A percentile compares a stretch with the other conserved stretches of the same genome.
These are phyloP conservation scores for Lepidurus apus DNA, from an alignment of 1,140 invertebrate species.

Conservation along the genomic window DNA sequence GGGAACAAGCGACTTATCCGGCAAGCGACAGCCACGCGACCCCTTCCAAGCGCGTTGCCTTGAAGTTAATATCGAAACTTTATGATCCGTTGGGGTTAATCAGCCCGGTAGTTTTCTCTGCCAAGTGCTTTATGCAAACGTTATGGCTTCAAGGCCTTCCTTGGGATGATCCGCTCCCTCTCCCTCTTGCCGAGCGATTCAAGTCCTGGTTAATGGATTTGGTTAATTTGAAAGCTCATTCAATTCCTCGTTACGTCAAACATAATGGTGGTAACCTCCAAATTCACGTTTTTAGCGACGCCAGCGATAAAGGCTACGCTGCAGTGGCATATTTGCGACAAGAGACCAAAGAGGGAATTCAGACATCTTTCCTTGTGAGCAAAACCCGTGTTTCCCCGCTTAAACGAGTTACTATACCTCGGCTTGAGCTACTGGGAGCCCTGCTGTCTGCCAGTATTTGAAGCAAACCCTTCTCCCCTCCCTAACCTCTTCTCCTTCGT, in stretches of 20 bases:
- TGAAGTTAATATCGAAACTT: conserved; percentile 29
- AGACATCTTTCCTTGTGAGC: background rate
- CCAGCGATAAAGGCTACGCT: background rate
- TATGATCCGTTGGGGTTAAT: conserved; percentile 38
- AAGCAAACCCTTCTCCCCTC: background rate
- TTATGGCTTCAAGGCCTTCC: conserved; percentile 30
- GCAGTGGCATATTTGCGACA: background rate
- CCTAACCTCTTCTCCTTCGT: background rate
- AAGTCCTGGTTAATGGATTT: background rate
- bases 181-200: background rate
- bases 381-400: background rate
- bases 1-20: too few species aligned
- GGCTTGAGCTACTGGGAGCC: background rate
- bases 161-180: conserved; percentile 34
- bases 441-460: background rate
- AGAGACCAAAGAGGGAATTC: background rate
- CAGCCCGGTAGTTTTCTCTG: conserved; percentile 33
- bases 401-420: background rate
- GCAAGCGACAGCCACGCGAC: too few species aligned
- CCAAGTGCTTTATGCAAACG: conserved; percentile 34
- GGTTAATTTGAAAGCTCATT: background rate
- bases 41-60: conserved; percentile 4
- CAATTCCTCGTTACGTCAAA: background rate
- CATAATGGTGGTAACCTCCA: background rate
- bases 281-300: conserved; percentile 23